These are phyloP conservation scores for Toxotes jaculatrix DNA, from an alignment of 2,113 vertebrate species.

Conservation along the genomic window DNA sequence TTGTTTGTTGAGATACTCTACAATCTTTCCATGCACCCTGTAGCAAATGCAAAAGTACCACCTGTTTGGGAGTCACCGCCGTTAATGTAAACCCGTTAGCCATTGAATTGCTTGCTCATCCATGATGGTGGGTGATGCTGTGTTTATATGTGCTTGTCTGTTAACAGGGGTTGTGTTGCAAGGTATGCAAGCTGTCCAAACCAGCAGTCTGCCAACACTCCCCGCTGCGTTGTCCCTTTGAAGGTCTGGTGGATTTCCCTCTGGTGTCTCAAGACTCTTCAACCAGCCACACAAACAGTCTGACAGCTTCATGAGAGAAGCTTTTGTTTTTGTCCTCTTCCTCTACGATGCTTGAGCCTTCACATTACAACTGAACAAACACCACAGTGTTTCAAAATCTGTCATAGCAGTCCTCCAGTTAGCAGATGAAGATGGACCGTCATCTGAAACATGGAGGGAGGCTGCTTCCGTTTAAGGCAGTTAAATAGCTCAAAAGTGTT, in stretches of 20 bases:
- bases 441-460: slow-evolving; percentile 26
- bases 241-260: slow-evolving; percentile 78
- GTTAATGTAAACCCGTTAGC: not conserved
- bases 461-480: slow-evolving; percentile 31
- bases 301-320: slow-evolving; percentile 59
- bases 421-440: slow-evolving; percentile 28
- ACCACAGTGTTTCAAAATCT: slow-evolving; percentile 41
- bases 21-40: not conserved
- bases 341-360: slow-evolving; percentile 2
- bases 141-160: slow-evolving; percentile 47
- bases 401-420: slow-evolving; percentile 16
- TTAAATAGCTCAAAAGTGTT: slow-evolving; percentile 34
- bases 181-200: slow-evolving; percentile 78
- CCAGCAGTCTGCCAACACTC: slow-evolving; percentile 67
- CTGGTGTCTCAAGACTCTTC: slow-evolving; percentile 69
- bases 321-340: slow-evolving; percentile 62
- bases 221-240: slow-evolving; percentile 67
- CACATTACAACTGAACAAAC: slow-evolving; percentile 55
- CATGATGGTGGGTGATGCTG: slow-evolving; percentile 17
- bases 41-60: not conserved
- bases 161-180: slow-evolving; percentile 44
- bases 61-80: not conserved
- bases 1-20: not conserved
- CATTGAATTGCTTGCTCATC: not conserved
- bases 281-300: slow-evolving; percentile 68